Evolutionary conservation across 2,113 vertebrate genomes (phyloP), one percentile per base, ranked within the genome.

Genomic region (Syngnathus floridae): DNA sequence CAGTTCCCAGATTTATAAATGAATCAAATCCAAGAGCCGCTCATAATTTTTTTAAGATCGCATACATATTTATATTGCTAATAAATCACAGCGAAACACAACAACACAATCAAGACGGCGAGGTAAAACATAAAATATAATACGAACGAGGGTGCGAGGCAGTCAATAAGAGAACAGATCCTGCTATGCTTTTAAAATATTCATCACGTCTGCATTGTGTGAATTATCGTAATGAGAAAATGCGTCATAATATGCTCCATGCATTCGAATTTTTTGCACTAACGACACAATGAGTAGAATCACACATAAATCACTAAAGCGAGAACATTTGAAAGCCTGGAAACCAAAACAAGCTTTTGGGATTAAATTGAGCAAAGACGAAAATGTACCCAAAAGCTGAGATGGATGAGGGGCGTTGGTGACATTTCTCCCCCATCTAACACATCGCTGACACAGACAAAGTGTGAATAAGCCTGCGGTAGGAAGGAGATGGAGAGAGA

Each of bases 401-500:
- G 57, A 60, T 40, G 35, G n/a, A 0, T 41, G 12, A 17, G 61
- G 21, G 51, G 21, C 41, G 19, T 45, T 31, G 46, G n/a, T 40
- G 49, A 14, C 46, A 48, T 45, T 14, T 64, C 49, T 46, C 67
- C 61, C 40, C 41, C 62, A 41, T 52, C 62, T 57, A 37, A 72
- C 61, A 72, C 22, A n/a, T 65, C 72, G 41, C 60, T 41, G 66
- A 64, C 52, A 71, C 63, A 77, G 76, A 79, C 60, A 70, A 72
- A 74, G 83, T 86, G 85, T 76, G 86, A 89, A 84, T 64, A 72
- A 72, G 80, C 77, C 48, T 9, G 57, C 40, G 79, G 80, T 75
- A 6, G 21, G 63, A 65, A 57, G 36, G 59, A 54, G 21, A 22
- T 1, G 43, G 9, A 41, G 45, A 16, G 45, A 49, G 37, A 72